phyloP scores from a whole-genome alignment of 1,140 invertebrate genomes.

The Trachymyrmex septentrionalis region DNA sequence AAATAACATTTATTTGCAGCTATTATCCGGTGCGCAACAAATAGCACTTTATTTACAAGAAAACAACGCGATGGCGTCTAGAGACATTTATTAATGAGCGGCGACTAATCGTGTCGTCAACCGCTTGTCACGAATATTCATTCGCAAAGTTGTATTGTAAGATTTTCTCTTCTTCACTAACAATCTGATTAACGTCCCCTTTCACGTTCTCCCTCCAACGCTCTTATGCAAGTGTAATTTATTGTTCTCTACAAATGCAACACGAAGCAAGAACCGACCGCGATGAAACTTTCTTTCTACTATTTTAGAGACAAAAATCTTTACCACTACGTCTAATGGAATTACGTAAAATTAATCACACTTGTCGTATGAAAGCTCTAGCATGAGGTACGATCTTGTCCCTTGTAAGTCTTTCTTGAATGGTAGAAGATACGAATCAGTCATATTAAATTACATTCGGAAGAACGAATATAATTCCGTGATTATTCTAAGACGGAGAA shows the following conservation, averaged over 20 bases:
- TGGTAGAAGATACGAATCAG: slow-evolving; percentile 28
- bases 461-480: slow-evolving; percentile 17
- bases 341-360: slow-evolving; percentile 43
- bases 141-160: slow-evolving; percentile 43
- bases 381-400: slow-evolving; percentile 15
- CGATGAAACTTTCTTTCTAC: slow-evolving; percentile 66
- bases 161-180: slow-evolving; percentile 65
- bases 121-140: slow-evolving; percentile 49
- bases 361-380: slow-evolving; percentile 10
- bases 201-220: background rate
- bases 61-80: slow-evolving; percentile 15
- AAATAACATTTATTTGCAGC: slow-evolving; percentile 40
- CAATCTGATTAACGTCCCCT: slow-evolving; percentile 71
- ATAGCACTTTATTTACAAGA: slow-evolving; percentile 38
- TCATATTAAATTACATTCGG: slow-evolving; percentile 41
- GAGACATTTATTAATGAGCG: slow-evolving; percentile 59
- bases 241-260: slow-evolving; percentile 62
- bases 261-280: slow-evolving; percentile 25
- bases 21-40: slow-evolving; percentile 43
- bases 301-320: slow-evolving; percentile 68
- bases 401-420: slow-evolving; percentile 30
- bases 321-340: slow-evolving; percentile 33
- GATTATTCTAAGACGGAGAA: slow-evolving; percentile 21
- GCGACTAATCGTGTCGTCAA: slow-evolving; percentile 24
- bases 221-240: slow-evolving; percentile 66